Conservation (phyloP, 2,113 vertebrate species). For the Leptocoma aspasia region DNA sequence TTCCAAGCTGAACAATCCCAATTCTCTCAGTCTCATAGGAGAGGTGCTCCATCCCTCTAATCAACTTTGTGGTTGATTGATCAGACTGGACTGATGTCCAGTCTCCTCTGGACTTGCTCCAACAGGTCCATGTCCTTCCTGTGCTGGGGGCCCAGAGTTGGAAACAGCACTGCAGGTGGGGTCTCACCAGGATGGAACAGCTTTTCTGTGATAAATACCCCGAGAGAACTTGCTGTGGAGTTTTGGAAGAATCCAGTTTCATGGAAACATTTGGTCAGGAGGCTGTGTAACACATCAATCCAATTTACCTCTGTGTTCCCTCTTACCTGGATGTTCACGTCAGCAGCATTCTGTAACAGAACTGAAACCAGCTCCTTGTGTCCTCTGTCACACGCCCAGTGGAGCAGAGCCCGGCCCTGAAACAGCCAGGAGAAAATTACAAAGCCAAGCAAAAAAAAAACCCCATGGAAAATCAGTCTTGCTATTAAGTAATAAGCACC, state of each 20-base stretch:
- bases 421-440: slow-evolving; percentile 26
- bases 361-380: slow-evolving; percentile 92
- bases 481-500: neutral
- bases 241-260: neutral
- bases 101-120: neutral
- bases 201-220: neutral
- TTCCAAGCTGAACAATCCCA: neutral
- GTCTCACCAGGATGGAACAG: neutral
- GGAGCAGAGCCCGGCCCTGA: slow-evolving; percentile 89
- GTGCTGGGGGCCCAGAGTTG: neutral
- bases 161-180: neutral
- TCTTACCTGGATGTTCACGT: slow-evolving; percentile 93
- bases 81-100: too few relatives aligned
- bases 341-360: slow-evolving; percentile 84
- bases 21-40: neutral
- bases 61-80: neutral
- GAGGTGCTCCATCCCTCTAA: neutral
- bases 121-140: neutral
- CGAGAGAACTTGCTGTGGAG: neutral
- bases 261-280: neutral
- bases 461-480: neutral
- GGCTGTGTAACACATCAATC: neutral
- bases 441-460: neutral
- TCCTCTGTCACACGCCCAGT: slow-evolving; percentile 96
- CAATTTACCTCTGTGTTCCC: neutral